A percentile compares a stretch with the other conserved stretches of the same genome.
Evolutionary conservation across 2,888 invertebrate species (phyloP).

Genomic region (Toxonevra muliebris): DNA sequence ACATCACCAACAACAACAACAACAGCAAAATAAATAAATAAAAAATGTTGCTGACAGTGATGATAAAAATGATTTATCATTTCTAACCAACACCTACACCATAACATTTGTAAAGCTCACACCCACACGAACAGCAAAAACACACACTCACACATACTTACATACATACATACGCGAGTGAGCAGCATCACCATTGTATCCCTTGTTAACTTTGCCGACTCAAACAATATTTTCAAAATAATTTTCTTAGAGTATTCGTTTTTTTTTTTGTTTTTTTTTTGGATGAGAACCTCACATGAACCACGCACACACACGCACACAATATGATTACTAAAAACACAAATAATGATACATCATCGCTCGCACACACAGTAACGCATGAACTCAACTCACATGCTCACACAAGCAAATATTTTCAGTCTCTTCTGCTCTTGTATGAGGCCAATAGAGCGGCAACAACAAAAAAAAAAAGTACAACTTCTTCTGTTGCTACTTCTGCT

Average conservation of each 20-base stretch:
- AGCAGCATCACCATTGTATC: neutral
- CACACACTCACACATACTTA: neutral
- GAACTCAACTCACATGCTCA: neutral
- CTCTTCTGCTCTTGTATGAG: neutral
- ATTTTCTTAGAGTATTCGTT: neutral
- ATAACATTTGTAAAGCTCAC: neutral
- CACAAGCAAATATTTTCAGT: neutral
- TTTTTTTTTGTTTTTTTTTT: constrained; percentile 4
- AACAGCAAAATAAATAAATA: constrained; percentile 1
- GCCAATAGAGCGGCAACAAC: neutral
- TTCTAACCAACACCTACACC: neutral
- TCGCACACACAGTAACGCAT: constrained; percentile 5
- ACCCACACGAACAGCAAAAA: neutral
- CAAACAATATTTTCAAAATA: constrained; percentile 22
- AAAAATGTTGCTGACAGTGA: constrained; percentile 1
- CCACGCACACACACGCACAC: neutral
- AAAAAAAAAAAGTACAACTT: neutral
- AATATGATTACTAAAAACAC: constrained; percentile 6
- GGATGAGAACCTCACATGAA: constrained; percentile 4
- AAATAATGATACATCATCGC: constrained; percentile 24
- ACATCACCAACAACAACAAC: neutral
- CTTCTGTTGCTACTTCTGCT: neutral
- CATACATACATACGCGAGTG: neutral
- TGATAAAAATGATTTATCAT: neutral
- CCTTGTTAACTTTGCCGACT: constrained; percentile 12